phyloP scores from a whole-genome alignment of 92 coral and sea anemone genomes.

The Zoanthus sociatus region DNA sequence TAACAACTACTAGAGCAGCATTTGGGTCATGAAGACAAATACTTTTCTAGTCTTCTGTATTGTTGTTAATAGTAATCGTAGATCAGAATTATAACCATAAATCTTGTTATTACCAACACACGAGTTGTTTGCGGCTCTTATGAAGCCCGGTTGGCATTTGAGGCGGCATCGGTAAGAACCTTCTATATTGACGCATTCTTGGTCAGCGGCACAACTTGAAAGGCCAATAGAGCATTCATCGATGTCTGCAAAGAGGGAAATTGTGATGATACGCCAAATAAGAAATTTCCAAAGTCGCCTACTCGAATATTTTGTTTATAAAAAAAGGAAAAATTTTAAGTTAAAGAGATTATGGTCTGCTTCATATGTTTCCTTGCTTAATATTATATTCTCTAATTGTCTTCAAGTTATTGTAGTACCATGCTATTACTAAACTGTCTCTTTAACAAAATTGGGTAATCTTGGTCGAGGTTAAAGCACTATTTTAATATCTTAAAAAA shows the following conservation, averaged over 20 bases:
- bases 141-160: constrained; percentile 35
- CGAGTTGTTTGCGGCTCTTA: constrained; percentile 42
- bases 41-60: no score
- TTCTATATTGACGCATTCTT: constrained; percentile 42
- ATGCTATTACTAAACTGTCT: no score
- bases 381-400: no score
- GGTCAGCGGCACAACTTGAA: constrained; percentile 33
- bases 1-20: no score
- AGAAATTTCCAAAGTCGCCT: no score
- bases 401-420: no score
- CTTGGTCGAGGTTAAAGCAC: background rate
- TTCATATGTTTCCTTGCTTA: no score
- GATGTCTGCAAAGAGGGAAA: background rate
- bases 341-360: background rate
- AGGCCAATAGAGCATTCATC: constrained; percentile 35
- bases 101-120: constrained; percentile 23
- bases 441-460: background rate
- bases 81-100: background rate
- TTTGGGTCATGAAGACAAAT: no score
- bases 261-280: no score
- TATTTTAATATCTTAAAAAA: no score
- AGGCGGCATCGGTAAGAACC: constrained; percentile 43
- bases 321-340: background rate
- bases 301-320: no score
- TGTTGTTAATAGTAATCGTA: no score